These are phyloP conservation scores for Lasioglossum vierecki DNA, from an alignment of 2,888 invertebrate genomes.

Conservation along the genomic window DNA sequence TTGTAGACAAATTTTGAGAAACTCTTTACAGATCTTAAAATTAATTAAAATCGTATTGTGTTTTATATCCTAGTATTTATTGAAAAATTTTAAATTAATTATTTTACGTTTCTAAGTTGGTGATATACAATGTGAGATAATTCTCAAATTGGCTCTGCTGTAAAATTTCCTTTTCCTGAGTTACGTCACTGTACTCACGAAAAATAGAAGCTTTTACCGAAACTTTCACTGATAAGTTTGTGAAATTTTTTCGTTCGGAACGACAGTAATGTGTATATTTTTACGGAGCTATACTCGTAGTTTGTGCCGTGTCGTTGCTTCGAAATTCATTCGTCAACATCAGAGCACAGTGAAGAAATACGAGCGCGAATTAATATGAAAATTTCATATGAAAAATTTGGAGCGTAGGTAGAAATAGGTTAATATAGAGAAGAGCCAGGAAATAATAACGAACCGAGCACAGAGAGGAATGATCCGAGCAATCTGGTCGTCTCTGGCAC, in stretches of 20 bases:
- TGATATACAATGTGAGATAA: no score
- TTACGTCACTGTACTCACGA: no score
- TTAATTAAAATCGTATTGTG: no score
- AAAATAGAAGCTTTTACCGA: not conserved
- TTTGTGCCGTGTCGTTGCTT: not conserved
- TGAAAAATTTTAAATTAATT: no score
- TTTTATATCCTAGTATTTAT: no score
- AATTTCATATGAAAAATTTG: constrained; percentile 1
- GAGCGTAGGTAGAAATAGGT: not conserved
- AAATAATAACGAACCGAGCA: not conserved
- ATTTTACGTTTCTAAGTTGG: no score
- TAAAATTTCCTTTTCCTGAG: no score
- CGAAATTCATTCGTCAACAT: not conserved
- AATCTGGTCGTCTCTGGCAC: not conserved
- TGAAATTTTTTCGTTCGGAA: not conserved
- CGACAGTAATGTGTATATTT: not conserved
- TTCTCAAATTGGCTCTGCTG: no score
- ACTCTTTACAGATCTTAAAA: no score
- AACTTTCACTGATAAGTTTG: not conserved
- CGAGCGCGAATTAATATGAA: not conserved
- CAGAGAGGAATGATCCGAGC: not conserved
- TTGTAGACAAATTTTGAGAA: no score
- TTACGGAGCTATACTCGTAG: not conserved
- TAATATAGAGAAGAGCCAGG: not conserved
- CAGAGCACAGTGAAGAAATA: not conserved